These are phyloP conservation scores for Crambe crambe DNA, from an alignment of 37 sponge, comb jelly and placozoan genomes.

Conservation along the genomic window DNA sequence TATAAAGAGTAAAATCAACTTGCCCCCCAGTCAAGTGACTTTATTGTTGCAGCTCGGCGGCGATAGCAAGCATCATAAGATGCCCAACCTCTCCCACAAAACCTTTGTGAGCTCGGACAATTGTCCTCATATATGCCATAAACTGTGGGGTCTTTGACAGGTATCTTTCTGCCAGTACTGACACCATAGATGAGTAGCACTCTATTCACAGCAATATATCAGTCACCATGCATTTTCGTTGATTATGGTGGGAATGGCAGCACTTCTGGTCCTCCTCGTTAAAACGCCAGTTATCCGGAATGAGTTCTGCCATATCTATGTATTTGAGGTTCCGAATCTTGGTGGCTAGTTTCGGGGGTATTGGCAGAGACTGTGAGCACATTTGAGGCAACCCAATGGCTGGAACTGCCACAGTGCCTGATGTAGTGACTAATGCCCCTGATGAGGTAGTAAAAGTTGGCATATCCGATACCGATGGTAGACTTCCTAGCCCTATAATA, in stretches of 20 bases:
- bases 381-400: too few relatives aligned
- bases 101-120: not conserved
- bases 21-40: slow-evolving; percentile 33
- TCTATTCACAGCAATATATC: slow-evolving; percentile 36
- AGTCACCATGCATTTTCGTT: not conserved
- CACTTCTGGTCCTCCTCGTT: slow-evolving; percentile 8
- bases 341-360: not conserved
- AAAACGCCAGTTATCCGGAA: slow-evolving; percentile 30
- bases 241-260: not conserved
- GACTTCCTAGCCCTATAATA: too few relatives aligned
- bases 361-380: too few relatives aligned
- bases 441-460: too few relatives aligned
- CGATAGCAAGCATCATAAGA: slow-evolving; percentile 25
- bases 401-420: too few relatives aligned
- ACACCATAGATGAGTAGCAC: slow-evolving; percentile 29
- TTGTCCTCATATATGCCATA: slow-evolving; percentile 7
- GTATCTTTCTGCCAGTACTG: slow-evolving; percentile 22
- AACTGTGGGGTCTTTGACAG: slow-evolving; percentile 14
- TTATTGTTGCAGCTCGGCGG: slow-evolving; percentile 1
- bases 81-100: slow-evolving; percentile 12
- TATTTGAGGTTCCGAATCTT: slow-evolving; percentile 16
- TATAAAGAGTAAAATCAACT: slow-evolving; percentile 25
- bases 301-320: slow-evolving; percentile 28
- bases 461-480: too few relatives aligned
- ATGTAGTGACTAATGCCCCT: too few relatives aligned